These are phyloP conservation scores for Empidonax alnorum DNA, from an alignment of 2,113 vertebrate species.

Conservation along the genomic window DNA sequence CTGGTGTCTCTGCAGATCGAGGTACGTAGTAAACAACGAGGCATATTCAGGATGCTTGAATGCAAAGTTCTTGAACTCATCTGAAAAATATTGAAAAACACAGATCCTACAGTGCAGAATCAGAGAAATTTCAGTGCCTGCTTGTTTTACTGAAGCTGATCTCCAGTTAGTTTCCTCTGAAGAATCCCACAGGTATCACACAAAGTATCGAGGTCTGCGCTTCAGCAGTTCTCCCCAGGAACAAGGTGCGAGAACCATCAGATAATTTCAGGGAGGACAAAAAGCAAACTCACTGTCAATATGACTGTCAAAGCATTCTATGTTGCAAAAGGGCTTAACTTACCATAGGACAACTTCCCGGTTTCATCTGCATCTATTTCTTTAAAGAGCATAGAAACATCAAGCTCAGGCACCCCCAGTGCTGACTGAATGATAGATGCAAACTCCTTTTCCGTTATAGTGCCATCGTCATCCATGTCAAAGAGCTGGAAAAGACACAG, in stretches of 20 bases:
- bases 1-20: slow-evolving; percentile 92
- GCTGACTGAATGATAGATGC: slow-evolving; percentile 86
- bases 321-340: not conserved
- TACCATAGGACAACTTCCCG: slow-evolving; percentile 87
- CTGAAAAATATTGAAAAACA: slow-evolving; percentile 66
- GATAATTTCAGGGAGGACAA: not conserved
- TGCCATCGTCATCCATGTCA: slow-evolving; percentile 89
- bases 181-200: not conserved
- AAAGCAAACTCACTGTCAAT: not conserved
- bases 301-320: not conserved
- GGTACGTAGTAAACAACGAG: slow-evolving; percentile 93
- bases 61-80: slow-evolving; percentile 90
- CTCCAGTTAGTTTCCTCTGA: not conserved
- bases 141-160: not conserved
- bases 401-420: slow-evolving; percentile 87
- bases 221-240: not conserved
- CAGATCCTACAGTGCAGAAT: not conserved
- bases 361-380: slow-evolving; percentile 89
- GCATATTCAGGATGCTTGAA: slow-evolving; percentile 90
- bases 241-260: not conserved
- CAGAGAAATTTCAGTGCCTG: not conserved
- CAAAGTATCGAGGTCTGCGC: not conserved
- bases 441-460: slow-evolving; percentile 88
- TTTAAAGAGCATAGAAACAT: slow-evolving; percentile 87
- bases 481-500: slow-evolving; percentile 82